Conservation (phyloP, 2,113 vertebrate genomes). For the Ginglymostoma cirratum region DNA sequence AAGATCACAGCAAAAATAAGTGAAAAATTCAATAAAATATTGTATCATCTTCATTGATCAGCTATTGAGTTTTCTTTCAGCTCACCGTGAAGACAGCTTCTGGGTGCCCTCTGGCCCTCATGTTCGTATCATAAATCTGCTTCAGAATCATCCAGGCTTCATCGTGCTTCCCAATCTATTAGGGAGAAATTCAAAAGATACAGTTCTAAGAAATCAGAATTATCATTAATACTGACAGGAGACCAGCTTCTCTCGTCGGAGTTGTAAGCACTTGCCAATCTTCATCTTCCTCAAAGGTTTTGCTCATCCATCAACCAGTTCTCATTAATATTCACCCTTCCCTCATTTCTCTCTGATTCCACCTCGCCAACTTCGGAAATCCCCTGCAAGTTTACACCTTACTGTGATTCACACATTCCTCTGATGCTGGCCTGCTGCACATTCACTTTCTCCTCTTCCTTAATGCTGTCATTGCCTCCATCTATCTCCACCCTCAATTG, state of each 20-base stretch:
- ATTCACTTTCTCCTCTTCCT: background rate
- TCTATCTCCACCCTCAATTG: too few relatives aligned
- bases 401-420: background rate
- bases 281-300: background rate
- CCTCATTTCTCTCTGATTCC: background rate
- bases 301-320: background rate
- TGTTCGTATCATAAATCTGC: constrained; percentile 91
- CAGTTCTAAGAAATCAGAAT: background rate
- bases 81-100: constrained; percentile 92
- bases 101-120: constrained; percentile 87
- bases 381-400: background rate
- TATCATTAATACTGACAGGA: background rate
- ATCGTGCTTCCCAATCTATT: constrained; percentile 80
- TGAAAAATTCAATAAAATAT: background rate
- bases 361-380: background rate
- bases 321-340: background rate
- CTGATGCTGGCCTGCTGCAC: background rate
- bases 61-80: background rate
- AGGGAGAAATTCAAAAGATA: background rate
- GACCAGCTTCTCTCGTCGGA: background rate
- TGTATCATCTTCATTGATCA: background rate
- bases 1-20: background rate
- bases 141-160: constrained; percentile 98
- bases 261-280: background rate
- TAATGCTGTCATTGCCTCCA: background rate